Percentiles rank a stretch among this genome's conserved stretches.
Evolutionary conservation across 2,797 vertebrate genomes (phyloP).

Genomic region (Micropoecilia bifurca): DNA sequence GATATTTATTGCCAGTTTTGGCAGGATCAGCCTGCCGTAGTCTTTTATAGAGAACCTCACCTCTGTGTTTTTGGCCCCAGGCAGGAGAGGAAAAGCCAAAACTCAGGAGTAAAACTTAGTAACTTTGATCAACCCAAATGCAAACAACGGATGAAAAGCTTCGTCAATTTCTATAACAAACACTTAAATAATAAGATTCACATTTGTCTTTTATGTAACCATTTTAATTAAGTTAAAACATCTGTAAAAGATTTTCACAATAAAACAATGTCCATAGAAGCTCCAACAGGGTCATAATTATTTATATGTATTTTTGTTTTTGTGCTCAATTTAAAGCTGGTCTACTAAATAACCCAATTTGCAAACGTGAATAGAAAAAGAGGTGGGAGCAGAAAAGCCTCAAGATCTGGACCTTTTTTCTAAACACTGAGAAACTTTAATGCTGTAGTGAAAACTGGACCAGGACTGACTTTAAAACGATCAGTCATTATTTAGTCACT

Average conservation of each 20-base stretch:
- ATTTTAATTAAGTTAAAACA: neutral
- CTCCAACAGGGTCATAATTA: neutral
- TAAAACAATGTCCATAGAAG: neutral
- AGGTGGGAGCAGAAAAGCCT: neutral
- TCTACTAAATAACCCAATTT: neutral
- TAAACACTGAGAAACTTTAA: neutral
- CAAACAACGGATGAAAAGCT: conserved; percentile 19
- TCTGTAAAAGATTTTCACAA: neutral
- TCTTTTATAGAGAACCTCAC: conserved; percentile 25
- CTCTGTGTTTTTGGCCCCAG: conserved; percentile 48
- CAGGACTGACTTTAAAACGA: neutral
- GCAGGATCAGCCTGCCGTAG: neutral
- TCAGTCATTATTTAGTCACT: neutral
- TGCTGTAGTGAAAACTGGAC: neutral
- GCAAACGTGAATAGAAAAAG: neutral
- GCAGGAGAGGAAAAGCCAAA: conserved; percentile 44
- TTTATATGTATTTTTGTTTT: neutral
- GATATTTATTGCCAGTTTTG: neutral
- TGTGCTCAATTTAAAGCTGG: neutral
- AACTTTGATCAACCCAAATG: conserved; percentile 55
- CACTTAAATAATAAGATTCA: conserved; percentile 37
- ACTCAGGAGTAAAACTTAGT: conserved; percentile 48
- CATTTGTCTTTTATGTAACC: conserved; percentile 23
- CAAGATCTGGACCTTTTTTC: neutral
- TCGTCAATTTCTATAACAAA: conserved; percentile 15